phyloP scores from a whole-genome alignment of 2,888 invertebrate species.

The Apodemia mormo region DNA sequence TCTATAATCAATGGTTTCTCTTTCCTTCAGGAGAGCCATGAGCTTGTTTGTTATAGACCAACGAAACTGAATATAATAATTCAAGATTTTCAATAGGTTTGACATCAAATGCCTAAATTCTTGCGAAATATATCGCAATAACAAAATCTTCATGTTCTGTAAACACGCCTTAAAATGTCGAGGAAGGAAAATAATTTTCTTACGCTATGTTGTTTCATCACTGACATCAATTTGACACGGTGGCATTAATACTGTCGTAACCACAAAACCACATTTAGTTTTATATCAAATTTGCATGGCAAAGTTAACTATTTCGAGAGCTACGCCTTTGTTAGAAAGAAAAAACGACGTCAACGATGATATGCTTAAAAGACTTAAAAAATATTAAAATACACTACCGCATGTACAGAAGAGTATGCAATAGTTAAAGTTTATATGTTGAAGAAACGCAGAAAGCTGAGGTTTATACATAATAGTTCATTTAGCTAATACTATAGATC shows the following conservation, averaged over 20 bases:
- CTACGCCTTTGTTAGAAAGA: background rate
- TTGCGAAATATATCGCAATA: background rate
- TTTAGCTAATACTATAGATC: too few relatives aligned
- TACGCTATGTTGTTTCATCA: background rate
- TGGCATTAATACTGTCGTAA: background rate
- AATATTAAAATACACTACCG: too few relatives aligned
- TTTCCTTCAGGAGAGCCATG: too few relatives aligned
- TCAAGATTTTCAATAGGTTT: background rate
- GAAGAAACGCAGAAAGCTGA: too few relatives aligned
- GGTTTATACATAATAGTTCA: too few relatives aligned
- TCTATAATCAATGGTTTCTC: too few relatives aligned
- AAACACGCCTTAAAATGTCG: background rate
- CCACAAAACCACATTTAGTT: constrained; percentile 6
- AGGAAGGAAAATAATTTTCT: constrained; percentile 7
- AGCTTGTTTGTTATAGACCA: too few relatives aligned
- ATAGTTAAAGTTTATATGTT: too few relatives aligned
- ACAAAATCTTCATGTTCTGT: background rate
- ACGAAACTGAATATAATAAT: too few relatives aligned
- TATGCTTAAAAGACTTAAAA: too few relatives aligned
- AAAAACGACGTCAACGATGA: too few relatives aligned
- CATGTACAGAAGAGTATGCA: too few relatives aligned
- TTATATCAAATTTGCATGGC: constrained; percentile 1
- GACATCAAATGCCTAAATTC: background rate
- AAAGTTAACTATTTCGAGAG: background rate
- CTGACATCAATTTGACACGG: constrained; percentile 2